Evolutionary conservation across 2,113 vertebrate species (phyloP).

Genomic region (Semicossyphus pulcher): DNA sequence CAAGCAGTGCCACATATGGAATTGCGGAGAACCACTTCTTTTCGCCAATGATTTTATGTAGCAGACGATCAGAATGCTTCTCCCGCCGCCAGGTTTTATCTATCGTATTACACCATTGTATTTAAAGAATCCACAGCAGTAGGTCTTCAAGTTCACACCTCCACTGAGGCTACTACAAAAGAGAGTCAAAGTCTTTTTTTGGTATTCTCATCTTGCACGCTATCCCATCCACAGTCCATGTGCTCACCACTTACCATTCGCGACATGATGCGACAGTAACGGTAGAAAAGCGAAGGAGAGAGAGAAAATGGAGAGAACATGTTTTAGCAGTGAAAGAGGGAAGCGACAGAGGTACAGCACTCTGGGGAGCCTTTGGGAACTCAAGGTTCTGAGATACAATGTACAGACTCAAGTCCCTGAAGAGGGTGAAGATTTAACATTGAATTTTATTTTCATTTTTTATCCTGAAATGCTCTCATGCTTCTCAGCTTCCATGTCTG

Average conservation of each 20-base stretch:
- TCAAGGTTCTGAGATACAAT: constrained; percentile 32
- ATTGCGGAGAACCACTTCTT: too few relatives aligned
- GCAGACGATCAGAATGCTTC: too few relatives aligned
- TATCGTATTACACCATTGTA: too few relatives aligned
- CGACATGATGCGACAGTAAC: constrained; percentile 14
- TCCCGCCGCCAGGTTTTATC: too few relatives aligned
- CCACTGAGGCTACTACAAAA: too few relatives aligned
- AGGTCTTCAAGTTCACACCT: too few relatives aligned
- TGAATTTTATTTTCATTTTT: constrained; percentile 29
- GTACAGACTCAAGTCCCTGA: constrained; percentile 14
- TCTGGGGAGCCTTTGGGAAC: constrained; percentile 33
- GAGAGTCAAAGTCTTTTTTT: not conserved
- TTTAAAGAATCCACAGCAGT: too few relatives aligned
- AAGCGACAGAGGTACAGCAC: constrained; percentile 25
- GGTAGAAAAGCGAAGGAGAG: constrained; percentile 3
- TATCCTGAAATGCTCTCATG: constrained; percentile 10
- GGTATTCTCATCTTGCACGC: not conserved
- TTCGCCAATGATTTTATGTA: too few relatives aligned
- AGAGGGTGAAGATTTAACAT: constrained; percentile 19
- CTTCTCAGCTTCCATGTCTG: not conserved
- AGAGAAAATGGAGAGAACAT: constrained; percentile 5
- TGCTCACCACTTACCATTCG: constrained; percentile 1
- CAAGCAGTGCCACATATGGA: too few relatives aligned
- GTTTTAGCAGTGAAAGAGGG: constrained; percentile 29
- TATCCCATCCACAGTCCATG: not conserved